phyloP scores from a whole-genome alignment of 2,797 vertebrate genomes.

The Paramormyrops hopkinsi region DNA sequence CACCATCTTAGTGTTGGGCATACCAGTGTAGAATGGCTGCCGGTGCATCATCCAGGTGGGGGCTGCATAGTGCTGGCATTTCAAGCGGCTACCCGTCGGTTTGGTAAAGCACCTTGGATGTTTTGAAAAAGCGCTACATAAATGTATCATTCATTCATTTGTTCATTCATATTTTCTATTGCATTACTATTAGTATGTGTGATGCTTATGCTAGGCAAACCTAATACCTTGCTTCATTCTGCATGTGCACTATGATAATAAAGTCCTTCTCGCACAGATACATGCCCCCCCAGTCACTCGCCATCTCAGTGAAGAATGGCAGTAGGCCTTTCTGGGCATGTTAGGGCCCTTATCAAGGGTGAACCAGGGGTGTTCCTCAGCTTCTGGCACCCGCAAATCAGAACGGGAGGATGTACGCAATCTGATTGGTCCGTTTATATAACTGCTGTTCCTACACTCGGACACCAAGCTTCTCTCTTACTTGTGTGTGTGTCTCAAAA shows the following conservation, averaged over 20 bases:
- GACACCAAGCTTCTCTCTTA: not conserved
- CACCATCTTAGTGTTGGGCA: not conserved
- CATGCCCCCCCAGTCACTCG: conserved; percentile 39
- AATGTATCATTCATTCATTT: not conserved
- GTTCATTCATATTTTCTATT: not conserved
- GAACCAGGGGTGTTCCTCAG: conserved; percentile 51
- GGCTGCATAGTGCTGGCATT: not conserved
- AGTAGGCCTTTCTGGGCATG: conserved; percentile 55
- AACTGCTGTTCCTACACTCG: not conserved
- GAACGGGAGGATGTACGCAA: not conserved
- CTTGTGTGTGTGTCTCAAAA: not conserved
- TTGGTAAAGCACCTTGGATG: not conserved
- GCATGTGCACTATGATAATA: not conserved
- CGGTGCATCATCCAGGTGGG: not conserved
- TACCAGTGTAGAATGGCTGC: not conserved
- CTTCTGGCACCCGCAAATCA: conserved; percentile 38
- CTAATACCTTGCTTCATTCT: not conserved
- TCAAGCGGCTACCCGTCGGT: not conserved
- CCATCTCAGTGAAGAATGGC: conserved; percentile 45
- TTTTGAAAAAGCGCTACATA: not conserved
- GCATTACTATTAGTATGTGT: not conserved
- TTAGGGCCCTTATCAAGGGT: conserved; percentile 58
- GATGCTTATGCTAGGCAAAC: not conserved
- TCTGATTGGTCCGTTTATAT: not conserved
- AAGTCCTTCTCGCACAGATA: conserved; percentile 52